These are phyloP conservation scores for Batillaria attramentaria DNA, from an alignment of 1,140 invertebrate species.

Conservation along the genomic window DNA sequence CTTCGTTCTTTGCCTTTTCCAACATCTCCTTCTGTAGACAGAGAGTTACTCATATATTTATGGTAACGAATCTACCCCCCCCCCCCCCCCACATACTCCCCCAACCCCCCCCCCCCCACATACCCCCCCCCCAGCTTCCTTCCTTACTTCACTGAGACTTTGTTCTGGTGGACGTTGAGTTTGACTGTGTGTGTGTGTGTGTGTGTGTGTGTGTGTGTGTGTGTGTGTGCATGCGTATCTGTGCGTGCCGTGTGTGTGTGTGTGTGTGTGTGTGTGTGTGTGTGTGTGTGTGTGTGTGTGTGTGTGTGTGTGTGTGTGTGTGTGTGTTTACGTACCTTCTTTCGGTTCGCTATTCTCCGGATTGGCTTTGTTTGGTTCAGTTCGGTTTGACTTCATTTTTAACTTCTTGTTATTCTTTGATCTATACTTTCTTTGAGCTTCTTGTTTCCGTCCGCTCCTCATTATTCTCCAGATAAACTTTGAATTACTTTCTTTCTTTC, in stretches of 20 bases:
- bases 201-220: neutral
- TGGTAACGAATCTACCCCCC: neutral
- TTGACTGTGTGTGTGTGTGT: neutral
- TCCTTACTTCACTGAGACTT: neutral
- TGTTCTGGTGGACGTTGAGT: neutral
- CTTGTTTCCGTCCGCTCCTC: neutral
- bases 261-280: neutral
- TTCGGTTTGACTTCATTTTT: too few relatives aligned
- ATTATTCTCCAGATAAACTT: neutral
- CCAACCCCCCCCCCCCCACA: neutral
- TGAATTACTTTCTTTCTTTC: too few relatives aligned
- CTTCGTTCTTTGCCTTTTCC: neutral
- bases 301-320: neutral
- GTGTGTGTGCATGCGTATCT: neutral
- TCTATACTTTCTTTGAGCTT: neutral
- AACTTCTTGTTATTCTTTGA: too few relatives aligned
- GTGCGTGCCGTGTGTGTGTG: neutral
- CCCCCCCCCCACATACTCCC: too few relatives aligned
- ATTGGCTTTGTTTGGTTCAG: too few relatives aligned
- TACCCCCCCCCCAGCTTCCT: neutral
- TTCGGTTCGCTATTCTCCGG: too few relatives aligned
- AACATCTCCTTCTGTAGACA: neutral
- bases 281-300: neutral
- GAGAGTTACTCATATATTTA: too few relatives aligned
- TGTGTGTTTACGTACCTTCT: neutral